Evolutionary conservation across 2,888 invertebrate species (phyloP), one percentile per base, ranked within the genome.

Genomic region (Heteropelma amictum): DNA sequence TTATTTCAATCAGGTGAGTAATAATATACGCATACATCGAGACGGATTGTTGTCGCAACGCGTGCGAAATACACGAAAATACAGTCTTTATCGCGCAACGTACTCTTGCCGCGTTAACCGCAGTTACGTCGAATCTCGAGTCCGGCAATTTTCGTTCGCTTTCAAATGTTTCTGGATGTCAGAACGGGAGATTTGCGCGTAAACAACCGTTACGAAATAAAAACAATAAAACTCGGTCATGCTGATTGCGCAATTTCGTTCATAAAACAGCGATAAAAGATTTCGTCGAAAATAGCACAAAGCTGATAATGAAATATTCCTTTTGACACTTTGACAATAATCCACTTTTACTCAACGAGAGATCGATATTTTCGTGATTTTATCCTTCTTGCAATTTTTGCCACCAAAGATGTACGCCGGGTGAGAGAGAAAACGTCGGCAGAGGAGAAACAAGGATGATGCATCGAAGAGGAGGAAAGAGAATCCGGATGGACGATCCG

Each of bases 401-500:
- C 28, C 12, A 30, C 10, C 3, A 1, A 30, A 67, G 65, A 67
- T 67, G 65, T 23, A 17, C 21, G 6, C 45, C 8, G 23, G n/a
- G 63, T 63, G 49, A 63, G 10, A n/a, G 12, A 5, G 30, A 21
- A 14, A 6, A 19, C 7, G 10, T 17, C 23, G 6, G 21, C 12
- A 4, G 28, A 12, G 45, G 28, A 19, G n/a, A 10, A 14, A 53
- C n/a, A 49, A 77, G 49, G 63, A 91, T 90, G 84, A 95, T 96
- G 95, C 95, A 95, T 89, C 93, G 96, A 78, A 91, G 94, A 73
- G 96, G 96, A 85, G 97, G 97, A 81, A 97, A 97, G 91, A 92
- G 96, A 80, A 97, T 97, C 86, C 95, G 97, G 77, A 96, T 97
- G 96, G 96, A 96, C 90, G 96, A 96, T 89, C 95, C 95, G 72